Percentiles rank a stretch among this genome's conserved stretches.
phyloP scores from a whole-genome alignment of 1,140 invertebrate genomes.

The Bombus balteatus region DNA sequence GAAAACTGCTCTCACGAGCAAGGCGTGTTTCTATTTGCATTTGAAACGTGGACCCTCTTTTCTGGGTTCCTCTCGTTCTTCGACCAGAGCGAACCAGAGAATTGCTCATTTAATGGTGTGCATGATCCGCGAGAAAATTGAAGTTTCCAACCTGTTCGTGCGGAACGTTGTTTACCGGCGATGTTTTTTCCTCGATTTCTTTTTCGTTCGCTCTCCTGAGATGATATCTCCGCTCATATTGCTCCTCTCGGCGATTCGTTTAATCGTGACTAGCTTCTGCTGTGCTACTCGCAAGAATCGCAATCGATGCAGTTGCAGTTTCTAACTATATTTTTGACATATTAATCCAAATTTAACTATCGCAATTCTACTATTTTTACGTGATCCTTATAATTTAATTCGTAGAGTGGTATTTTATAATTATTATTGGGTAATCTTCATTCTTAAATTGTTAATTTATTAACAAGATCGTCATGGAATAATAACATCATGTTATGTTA shows the following conservation, averaged over 20 bases:
- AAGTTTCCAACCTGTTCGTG: slow-evolving; percentile 9
- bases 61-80: neutral
- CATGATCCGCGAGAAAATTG: slow-evolving; percentile 34
- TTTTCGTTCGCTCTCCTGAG: neutral
- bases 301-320: neutral
- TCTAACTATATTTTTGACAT: neutral
- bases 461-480: too few species aligned
- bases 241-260: neutral
- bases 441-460: too few species aligned
- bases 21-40: slow-evolving; percentile 36
- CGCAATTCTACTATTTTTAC: neutral
- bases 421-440: too few species aligned
- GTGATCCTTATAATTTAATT: too few species aligned
- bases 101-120: slow-evolving; percentile 56
- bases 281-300: neutral
- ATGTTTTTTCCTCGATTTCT: neutral
- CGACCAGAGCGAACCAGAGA: slow-evolving; percentile 37
- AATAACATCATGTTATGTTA: too few species aligned
- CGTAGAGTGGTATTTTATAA: too few species aligned
- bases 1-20: slow-evolving; percentile 7
- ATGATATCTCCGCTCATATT: neutral
- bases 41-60: slow-evolving; percentile 27
- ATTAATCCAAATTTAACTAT: too few species aligned
- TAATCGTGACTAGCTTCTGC: neutral
- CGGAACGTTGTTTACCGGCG: neutral